Evolutionary conservation across 2,797 vertebrate species (phyloP), one percentile per base, ranked within the genome.

Genomic region (Periophthalmus magnuspinnatus): DNA sequence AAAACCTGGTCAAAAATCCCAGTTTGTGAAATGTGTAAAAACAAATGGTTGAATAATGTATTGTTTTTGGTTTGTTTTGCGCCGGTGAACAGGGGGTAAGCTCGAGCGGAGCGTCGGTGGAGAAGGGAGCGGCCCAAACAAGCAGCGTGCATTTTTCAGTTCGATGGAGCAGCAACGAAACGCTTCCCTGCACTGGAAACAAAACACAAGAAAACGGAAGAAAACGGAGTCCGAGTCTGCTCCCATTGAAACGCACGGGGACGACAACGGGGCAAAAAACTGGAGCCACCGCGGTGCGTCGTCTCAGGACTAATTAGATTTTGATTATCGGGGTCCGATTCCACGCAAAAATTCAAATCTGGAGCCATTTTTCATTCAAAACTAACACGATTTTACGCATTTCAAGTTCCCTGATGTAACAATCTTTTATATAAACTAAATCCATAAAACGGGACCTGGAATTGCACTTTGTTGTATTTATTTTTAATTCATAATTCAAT

Each of bases 121-220:
- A 70, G 56, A 69, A 32, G 16, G 52, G 9, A 55, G 70, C 45
- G 62, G 64, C 58, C 62, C 19, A 55, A 65, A 57, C 45, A 52
- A 63, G 71, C 36, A 71, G n/a, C 50, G 61, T 64, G 65, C 56
- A 71, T 76, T 76, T 82, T 55, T 83, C 79, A 64, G 77, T 82
- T 78, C 80, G 74, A 54, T 82, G 82, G 79, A 81, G 84, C 76
- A 69, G 72, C 10, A 17, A 70, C 57, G 61, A 70, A 79, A 66
- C 11, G 55, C 24, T 22, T 19, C 34, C 47, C 77, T 75, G 63
- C 77, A 70, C 63, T 2, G 45, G 65, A 84, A 85, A 80, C 75
- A 69, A 77, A 86, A 84, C n/a, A 65, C 67, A 61, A 76, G 77
- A 65, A 62, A 71, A 62, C 74, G 6, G 65, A 61, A 76, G 77